Percentiles rank a stretch among this genome's conserved stretches.
Evolutionary conservation across 2,797 vertebrate genomes (phyloP).

Genomic region (Ptychadena robeensis): DNA sequence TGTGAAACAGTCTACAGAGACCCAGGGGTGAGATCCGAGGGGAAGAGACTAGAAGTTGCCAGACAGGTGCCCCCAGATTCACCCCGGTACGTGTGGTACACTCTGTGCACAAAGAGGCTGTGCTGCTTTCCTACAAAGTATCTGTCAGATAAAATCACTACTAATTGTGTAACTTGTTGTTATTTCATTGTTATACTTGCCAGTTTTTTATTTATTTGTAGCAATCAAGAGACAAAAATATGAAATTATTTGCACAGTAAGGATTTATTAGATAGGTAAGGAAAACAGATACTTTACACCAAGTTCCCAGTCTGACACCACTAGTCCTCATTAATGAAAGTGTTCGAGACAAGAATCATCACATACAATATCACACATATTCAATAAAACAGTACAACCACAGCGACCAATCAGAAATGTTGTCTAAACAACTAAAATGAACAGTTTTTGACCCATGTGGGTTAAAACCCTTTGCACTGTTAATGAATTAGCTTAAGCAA

Average conservation of each 20-base stretch:
- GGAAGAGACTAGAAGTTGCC: too few species aligned
- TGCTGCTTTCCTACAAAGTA: too few species aligned
- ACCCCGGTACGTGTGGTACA: too few species aligned
- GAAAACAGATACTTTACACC: conserved; percentile 22
- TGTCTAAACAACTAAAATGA: too few species aligned
- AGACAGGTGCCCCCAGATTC: too few species aligned
- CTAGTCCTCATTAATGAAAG: background rate
- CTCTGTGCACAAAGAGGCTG: too few species aligned
- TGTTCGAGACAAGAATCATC: background rate
- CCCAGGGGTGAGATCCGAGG: too few species aligned
- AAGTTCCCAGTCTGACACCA: background rate
- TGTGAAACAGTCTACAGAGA: too few species aligned
- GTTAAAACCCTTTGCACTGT: too few species aligned
- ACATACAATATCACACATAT: background rate
- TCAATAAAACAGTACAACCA: background rate
- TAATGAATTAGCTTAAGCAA: background rate
- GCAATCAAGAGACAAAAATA: background rate
- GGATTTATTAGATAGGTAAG: conserved; percentile 40
- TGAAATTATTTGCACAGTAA: conserved; percentile 13
- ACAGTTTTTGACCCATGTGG: too few species aligned
- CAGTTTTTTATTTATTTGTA: background rate
- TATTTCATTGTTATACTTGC: background rate
- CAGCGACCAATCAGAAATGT: too few species aligned
- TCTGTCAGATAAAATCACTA: too few species aligned
- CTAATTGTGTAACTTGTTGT: background rate